A percentile compares a stretch with the other conserved stretches of the same genome.
Evolutionary conservation across 2,888 invertebrate genomes (phyloP).

Genomic region (Cotesia congregata): DNA sequence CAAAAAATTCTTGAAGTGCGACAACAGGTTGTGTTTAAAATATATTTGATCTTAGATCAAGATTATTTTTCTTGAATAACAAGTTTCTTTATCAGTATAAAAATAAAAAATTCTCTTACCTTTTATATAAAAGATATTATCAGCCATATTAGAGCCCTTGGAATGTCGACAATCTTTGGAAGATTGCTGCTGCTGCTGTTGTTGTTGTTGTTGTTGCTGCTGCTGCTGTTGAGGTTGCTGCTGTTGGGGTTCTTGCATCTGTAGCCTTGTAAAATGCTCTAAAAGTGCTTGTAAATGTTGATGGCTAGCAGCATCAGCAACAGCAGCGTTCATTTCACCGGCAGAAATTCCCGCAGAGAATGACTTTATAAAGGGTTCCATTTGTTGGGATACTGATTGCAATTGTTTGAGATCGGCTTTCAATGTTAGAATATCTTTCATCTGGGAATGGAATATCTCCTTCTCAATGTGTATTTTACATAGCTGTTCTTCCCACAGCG

Average conservation of each 20-base stretch:
- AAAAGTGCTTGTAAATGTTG: constrained; percentile 73
- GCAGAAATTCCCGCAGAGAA: constrained; percentile 68
- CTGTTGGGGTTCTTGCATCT: constrained; percentile 63
- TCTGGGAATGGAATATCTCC: constrained; percentile 77
- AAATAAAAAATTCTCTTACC: constrained; percentile 50
- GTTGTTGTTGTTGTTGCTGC: constrained; percentile 32
- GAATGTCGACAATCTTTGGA: constrained; percentile 65
- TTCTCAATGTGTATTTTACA: constrained; percentile 81
- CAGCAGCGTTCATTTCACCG: constrained; percentile 62
- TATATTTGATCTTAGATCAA: too few species aligned
- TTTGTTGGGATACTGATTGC: constrained; percentile 75
- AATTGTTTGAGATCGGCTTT: constrained; percentile 78
- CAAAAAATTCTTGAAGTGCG: too few species aligned
- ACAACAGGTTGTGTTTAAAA: too few species aligned
- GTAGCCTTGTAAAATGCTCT: constrained; percentile 72
- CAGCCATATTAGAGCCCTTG: constrained; percentile 60
- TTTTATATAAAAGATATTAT: constrained; percentile 67
- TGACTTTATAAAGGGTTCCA: constrained; percentile 78
- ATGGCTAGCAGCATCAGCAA: constrained; percentile 70
- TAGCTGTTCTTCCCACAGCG: constrained; percentile 81
- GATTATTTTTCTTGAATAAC: too few species aligned
- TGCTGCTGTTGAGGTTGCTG: constrained; percentile 27
- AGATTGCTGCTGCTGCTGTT: constrained; percentile 54
- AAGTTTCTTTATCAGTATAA: not conserved
- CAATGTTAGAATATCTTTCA: constrained; percentile 77